Evolutionary conservation across 1,140 invertebrate species (phyloP).

Genomic region (Trachymyrmex septentrionalis): DNA sequence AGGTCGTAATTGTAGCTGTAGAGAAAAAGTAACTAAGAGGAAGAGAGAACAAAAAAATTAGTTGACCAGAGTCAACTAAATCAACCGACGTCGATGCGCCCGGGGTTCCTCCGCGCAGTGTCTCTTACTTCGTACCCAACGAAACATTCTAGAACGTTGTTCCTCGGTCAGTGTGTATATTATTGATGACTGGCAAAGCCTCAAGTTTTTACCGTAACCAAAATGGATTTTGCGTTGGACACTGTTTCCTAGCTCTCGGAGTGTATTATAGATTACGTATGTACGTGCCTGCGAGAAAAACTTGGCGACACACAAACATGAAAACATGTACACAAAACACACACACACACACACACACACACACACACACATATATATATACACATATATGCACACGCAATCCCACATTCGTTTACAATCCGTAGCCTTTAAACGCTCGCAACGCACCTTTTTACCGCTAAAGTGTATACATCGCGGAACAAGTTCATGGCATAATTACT

Average conservation of each 20-base stretch:
- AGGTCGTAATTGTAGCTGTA: not conserved
- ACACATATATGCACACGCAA: not conserved
- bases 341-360: not conserved
- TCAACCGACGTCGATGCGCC: slow-evolving; percentile 32
- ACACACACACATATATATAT: not conserved
- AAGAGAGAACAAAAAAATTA: not conserved
- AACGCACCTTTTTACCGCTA: slow-evolving; percentile 38
- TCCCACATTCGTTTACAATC: slow-evolving; percentile 47
- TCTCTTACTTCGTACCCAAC: slow-evolving; percentile 64
- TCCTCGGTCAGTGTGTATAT: slow-evolving; percentile 51
- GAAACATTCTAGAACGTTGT: slow-evolving; percentile 67
- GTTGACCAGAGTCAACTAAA: slow-evolving; percentile 23
- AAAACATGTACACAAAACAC: not conserved
- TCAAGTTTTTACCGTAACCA: slow-evolving; percentile 57
- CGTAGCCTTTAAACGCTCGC: slow-evolving; percentile 41
- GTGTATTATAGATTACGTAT: slow-evolving; percentile 63
- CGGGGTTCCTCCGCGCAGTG: slow-evolving; percentile 1
- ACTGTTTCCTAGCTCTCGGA: slow-evolving; percentile 53
- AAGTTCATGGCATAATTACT: slow-evolving; percentile 49
- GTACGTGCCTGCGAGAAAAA: slow-evolving; percentile 53
- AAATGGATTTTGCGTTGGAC: slow-evolving; percentile 55
- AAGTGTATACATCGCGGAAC: slow-evolving; percentile 25
- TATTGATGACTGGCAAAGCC: slow-evolving; percentile 52
- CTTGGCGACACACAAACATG: slow-evolving; percentile 30
- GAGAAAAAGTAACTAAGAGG: not conserved